These are phyloP conservation scores for Tapirus terrestris DNA, from an alignment of 2,113 vertebrate genomes.

Conservation along the genomic window DNA sequence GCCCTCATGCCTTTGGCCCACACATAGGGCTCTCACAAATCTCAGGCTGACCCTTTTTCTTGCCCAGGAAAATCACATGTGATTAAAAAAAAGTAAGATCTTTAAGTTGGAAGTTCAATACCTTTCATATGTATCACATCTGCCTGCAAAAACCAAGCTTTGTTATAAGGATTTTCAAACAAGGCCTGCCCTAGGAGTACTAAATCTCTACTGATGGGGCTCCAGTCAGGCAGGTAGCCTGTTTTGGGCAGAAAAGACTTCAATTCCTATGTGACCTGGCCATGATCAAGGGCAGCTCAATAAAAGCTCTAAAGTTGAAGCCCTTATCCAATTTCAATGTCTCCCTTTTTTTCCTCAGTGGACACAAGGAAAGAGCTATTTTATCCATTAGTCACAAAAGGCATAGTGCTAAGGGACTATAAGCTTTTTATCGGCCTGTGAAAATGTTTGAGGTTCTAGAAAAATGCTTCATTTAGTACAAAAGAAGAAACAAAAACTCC, in stretches of 20 bases:
- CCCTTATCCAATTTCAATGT: neutral
- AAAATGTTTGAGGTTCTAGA: neutral
- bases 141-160: neutral
- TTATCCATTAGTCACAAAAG: neutral
- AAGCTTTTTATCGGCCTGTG: neutral
- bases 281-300: neutral
- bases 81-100: neutral
- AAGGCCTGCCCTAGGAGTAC: neutral
- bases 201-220: neutral
- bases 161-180: neutral
- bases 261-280: neutral
- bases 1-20: neutral
- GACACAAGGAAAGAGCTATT: neutral
- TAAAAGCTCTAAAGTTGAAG: neutral
- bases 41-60: neutral
- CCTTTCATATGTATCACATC: neutral
- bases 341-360: neutral
- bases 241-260: neutral
- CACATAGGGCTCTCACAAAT: neutral
- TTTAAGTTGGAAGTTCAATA: neutral
- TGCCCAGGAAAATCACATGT: neutral
- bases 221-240: neutral
- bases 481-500: neutral
- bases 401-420: neutral
- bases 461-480: neutral